Evolutionary conservation across 2,113 vertebrate species (phyloP), one percentile per base, ranked within the genome.

Genomic region (Eleginops maclovinus): DNA sequence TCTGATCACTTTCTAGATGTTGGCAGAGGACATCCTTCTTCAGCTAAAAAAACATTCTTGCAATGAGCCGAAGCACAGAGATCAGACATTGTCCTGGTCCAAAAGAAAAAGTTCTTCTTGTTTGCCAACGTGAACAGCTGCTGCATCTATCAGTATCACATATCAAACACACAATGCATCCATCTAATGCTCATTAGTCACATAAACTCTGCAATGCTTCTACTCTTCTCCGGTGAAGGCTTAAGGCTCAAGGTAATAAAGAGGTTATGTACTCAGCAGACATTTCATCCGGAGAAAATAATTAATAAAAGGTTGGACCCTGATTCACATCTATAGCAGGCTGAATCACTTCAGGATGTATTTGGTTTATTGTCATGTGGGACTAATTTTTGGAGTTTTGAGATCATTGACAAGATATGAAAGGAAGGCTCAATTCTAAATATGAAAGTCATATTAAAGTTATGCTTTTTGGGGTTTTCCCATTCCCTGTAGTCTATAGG

Each of bases 41-140:
- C 8, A 63, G 36, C 28, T 65, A 65, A 71, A 87, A n/a, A 85
- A 82, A 82, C 10, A 5, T 73, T 78, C 9, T 55, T 44, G 41
- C 50, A 71, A 50, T 26, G 51, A 86, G 53, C 19, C 3, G 2
- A 16, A 70, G 68, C 41, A 49, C 56, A 16, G 4, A 74, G 73
- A 85, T 86, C 59, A 79, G 78, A 84, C 51, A 22, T 69, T 78
- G 72, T 83, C 55, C 64, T 55, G 58, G 31, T 16, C 31, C 22
- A 63, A 66, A 54, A 31, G n/a, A 50, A 40, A 75, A 31, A 53
- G 53, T 53, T 80, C 9, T 19, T 44, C 41, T 56, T 1, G 14
- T 44, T 55, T 87, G 84, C 82, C 84, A 85, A 40, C 2, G 15
- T 9, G 46, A 76, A 62, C 83, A 86, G 81, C 85, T 87, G 83